Percentiles rank a stretch among this genome's conserved stretches.
These are phyloP conservation scores for Drosophila melanosoma DNA, from an alignment of 2,888 invertebrate species.

Conservation along the genomic window DNA sequence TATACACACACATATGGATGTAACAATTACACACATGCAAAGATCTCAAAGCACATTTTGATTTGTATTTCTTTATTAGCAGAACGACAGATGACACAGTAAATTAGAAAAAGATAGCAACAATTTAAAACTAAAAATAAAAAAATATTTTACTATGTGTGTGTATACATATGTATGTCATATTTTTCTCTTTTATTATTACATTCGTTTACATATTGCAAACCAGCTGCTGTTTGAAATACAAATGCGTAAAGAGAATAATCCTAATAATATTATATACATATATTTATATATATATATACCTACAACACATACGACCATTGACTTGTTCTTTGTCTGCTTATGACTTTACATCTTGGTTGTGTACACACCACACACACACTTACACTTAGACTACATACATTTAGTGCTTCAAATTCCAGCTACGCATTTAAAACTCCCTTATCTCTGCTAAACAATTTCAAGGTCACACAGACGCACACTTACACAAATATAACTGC, in stretches of 20 bases:
- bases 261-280: background rate
- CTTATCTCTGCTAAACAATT: conserved; percentile 34
- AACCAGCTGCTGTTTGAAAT: background rate
- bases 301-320: background rate
- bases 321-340: background rate
- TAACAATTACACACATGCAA: background rate
- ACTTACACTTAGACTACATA: background rate
- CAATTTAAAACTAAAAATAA: conserved; percentile 48
- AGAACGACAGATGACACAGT: conserved; percentile 28
- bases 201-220: conserved; percentile 21
- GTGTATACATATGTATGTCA: conserved; percentile 7
- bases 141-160: conserved; percentile 16
- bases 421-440: conserved; percentile 34
- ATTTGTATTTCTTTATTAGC: conserved; percentile 15
- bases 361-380: background rate
- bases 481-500: conserved; percentile 13
- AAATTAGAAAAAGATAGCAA: conserved; percentile 26
- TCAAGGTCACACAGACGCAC: conserved; percentile 48
- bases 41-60: conserved; percentile 10
- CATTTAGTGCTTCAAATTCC: background rate
- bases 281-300: background rate
- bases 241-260: background rate
- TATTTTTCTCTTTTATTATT: conserved; percentile 17
- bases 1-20: conserved; percentile 3
- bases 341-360: background rate